These are phyloP conservation scores for Microcaecilia unicolor DNA, from an alignment of 2,797 vertebrate genomes.

Conservation along the genomic window DNA sequence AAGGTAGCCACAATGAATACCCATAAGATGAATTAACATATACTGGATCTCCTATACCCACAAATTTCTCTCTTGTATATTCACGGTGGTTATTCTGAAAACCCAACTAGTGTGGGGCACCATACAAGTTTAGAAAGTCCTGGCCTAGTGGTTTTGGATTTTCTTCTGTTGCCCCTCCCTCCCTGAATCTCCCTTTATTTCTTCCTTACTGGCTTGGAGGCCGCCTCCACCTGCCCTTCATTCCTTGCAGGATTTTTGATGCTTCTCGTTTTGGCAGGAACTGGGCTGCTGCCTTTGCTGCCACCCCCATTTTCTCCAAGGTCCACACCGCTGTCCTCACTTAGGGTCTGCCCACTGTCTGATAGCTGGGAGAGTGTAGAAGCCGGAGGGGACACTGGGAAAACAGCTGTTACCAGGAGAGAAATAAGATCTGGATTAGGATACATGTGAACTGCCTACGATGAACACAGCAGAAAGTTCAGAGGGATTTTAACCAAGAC, in stretches of 20 bases:
- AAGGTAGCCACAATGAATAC: too few relatives aligned
- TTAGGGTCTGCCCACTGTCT: conserved; percentile 91
- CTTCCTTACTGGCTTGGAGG: conserved; percentile 72
- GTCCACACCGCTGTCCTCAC: conserved; percentile 94
- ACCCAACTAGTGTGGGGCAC: too few relatives aligned
- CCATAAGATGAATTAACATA: too few relatives aligned
- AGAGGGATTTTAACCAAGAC: too few relatives aligned
- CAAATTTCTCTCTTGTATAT: too few relatives aligned
- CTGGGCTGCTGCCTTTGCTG: conserved; percentile 64
- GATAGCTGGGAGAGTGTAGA: conserved; percentile 87
- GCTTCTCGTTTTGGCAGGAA: conserved; percentile 55
- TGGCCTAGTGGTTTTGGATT: not conserved
- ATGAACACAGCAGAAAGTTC: too few relatives aligned
- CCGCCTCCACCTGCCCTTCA: conserved; percentile 41
- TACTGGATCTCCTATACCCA: too few relatives aligned
- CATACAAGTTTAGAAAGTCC: too few relatives aligned
- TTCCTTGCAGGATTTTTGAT: conserved; percentile 52
- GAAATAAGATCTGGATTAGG: too few relatives aligned
- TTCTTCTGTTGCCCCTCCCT: not conserved
- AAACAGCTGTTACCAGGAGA: conserved; percentile 1
- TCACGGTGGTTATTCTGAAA: too few relatives aligned
- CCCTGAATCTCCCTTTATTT: not conserved
- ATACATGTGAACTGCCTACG: too few relatives aligned
- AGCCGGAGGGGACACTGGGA: conserved; percentile 47
- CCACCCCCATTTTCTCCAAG: conserved; percentile 69